Evolutionary conservation across 2,797 vertebrate species (phyloP).

Genomic region (Xenopus petersii): DNA sequence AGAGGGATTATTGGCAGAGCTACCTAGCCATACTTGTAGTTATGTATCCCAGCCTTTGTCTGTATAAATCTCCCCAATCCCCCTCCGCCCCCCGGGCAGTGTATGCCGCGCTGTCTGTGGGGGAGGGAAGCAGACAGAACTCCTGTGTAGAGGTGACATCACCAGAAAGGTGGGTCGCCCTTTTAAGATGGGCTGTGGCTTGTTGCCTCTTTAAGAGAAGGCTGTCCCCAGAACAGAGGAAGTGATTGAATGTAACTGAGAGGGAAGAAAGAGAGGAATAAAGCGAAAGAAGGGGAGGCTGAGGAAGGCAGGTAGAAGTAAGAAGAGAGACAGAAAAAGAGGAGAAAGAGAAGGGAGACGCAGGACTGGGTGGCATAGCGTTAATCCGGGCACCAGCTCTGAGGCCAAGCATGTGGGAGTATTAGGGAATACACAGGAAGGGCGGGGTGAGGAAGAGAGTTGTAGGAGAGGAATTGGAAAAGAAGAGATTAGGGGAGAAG

Average conservation of each 20-base stretch:
- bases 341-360: neutral
- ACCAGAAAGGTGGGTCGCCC: conserved; percentile 2
- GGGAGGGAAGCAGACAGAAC: neutral
- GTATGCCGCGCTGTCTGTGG: conserved; percentile 1
- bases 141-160: conserved; percentile 7
- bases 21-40: neutral
- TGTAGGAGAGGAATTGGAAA: neutral
- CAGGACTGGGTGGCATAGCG: neutral
- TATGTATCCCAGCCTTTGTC: neutral
- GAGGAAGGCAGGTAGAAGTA: neutral
- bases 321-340: neutral
- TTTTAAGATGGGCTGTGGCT: conserved; percentile 25
- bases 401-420: conserved; percentile 9
- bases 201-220: conserved; percentile 27
- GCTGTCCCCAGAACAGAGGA: conserved; percentile 13
- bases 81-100: conserved; percentile 14
- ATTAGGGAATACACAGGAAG: neutral
- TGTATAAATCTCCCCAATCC: neutral
- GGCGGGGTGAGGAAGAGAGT: neutral
- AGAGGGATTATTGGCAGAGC: no score
- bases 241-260: neutral
- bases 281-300: conserved; percentile 21
- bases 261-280: conserved; percentile 4
- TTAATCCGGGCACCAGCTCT: neutral
- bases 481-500: neutral